Evolutionary conservation across 2,113 vertebrate species (phyloP), one percentile per base, ranked within the genome.

Genomic region (Labeo rohita): DNA sequence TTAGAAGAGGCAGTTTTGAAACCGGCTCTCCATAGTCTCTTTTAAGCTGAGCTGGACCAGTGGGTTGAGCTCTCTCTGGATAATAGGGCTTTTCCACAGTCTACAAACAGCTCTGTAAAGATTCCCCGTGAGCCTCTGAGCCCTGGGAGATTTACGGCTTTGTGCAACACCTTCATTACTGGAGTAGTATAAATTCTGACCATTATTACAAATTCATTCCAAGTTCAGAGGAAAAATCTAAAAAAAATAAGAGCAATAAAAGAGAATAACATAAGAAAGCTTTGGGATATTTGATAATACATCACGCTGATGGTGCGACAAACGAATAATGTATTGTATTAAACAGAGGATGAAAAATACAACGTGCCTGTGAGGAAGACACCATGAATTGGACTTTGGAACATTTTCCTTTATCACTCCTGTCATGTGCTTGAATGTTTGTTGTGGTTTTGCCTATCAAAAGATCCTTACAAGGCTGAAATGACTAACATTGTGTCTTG

Each of bases 161-260:
- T 84, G 34, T 73, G 68, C 82, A 84, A 74, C 82, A 84, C 82
- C 82, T 84, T 84, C 82, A 84, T 84, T 84, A 84, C 68, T 39
- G 66, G 50, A 73, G 68, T 59, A 73, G 49, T 45, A 73, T 73
- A 84, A 84, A 84, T 84, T 84, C 68, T 45, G 45, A 59, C 15
- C 80, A 83, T 73, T 72, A 83, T 72, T 73, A 84, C 68, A 45
- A 73, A 84, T 84, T 59, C 10, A 72, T 81, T 74, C 54, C 47
- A 50, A 18, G 18, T 59, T 81, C 79, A 66, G 36, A 54, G 49
- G 79, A 54, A 72, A 72, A 83, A 4, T 11, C 6, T 16, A 59
- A 83, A 73, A 39, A 39, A 45, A 85, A 79, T 72, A 61, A 15
- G 50, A 13, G 66, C 80, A 65, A 45, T 86, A 49, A 39, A 84